Conservation (phyloP, 2,888 invertebrate genomes). For the Ophion slaviceki region DNA sequence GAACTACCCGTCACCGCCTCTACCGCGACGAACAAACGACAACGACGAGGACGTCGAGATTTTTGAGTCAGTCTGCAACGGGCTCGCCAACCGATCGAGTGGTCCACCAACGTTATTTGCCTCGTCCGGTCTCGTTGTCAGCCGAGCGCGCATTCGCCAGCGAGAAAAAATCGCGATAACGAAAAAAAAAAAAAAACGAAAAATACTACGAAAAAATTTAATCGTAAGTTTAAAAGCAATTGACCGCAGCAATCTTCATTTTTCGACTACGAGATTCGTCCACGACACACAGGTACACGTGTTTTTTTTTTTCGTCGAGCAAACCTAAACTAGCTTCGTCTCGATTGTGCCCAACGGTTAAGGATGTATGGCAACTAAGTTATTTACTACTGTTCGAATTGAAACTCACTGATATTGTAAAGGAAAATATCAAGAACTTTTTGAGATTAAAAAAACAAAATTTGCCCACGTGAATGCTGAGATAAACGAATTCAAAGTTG, state of each 20-base stretch:
- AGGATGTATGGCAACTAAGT: no score
- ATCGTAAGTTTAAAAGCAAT: neutral
- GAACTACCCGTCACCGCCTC: conserved; percentile 51
- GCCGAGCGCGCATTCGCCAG: neutral
- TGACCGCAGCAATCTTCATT: neutral
- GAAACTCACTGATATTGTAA: no score
- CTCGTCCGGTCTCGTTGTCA: conserved; percentile 20
- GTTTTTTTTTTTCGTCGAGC: neutral
- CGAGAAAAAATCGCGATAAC: neutral
- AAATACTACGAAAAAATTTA: no score
- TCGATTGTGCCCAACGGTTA: no score
- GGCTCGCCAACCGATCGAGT: conserved; percentile 72
- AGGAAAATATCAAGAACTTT: no score
- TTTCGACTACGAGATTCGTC: neutral
- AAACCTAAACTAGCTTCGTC: no score
- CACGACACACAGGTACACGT: conserved; percentile 2
- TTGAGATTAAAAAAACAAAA: no score
- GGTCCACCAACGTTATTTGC: conserved; percentile 35
- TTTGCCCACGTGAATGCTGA: no score
- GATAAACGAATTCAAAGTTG: no score
- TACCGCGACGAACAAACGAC: conserved; percentile 42
- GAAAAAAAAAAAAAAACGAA: no score
- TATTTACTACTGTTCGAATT: no score
- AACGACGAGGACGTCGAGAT: conserved; percentile 60
- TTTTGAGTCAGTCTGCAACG: conserved; percentile 76